Evolutionary conservation across 2,888 invertebrate genomes (phyloP), one percentile per base, ranked within the genome.

Genomic region (Thymelicus lineola): DNA sequence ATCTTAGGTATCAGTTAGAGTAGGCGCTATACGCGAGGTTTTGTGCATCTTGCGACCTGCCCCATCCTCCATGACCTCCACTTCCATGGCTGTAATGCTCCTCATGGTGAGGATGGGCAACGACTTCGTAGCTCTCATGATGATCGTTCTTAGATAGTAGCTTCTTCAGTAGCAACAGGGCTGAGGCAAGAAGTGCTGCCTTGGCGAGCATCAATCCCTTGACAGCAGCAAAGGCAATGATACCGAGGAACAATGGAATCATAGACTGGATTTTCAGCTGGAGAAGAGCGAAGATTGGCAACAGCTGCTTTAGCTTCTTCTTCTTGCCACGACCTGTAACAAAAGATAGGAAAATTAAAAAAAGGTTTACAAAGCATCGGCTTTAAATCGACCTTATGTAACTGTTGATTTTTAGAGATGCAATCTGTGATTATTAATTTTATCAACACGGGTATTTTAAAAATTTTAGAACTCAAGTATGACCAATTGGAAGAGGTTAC

Each of bases 141-240:
- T 94, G 87, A 10, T 94, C 95, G 72, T 95, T 94, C 85, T 97
- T 96, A 61, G 95, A 95, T 60, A 97, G 89, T 6, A 97, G 94
- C 82, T 97, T 97, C 89, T 94, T 94, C 74, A 94, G 84, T 1
- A 93, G 90, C 72, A 97, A 95, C 72, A 97, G 94, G 71, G 95
- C 95, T 65, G 97, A 96, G 74, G 97, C 95, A 68, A 97, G 93
- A 28, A 98, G 94, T 5, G 97, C 97, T 73, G 97, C 95, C 94
- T 98, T 98, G 79, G 97, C 97, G 77, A 97, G 95, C 82, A 97
- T 91, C 77, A 98, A 94, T 73, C 97, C 97, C 94, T 98, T 97
- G 94, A 97, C 95, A 55, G 97, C 97, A 59, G 97, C 94, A 74
- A 97, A 94, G 67, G 97, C 97, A 80, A 97, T 95, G 82, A 93